Evolutionary conservation across 2,888 invertebrate species (phyloP), one percentile per base, ranked within the genome.

Genomic region (Ichneumoninae sp.): DNA sequence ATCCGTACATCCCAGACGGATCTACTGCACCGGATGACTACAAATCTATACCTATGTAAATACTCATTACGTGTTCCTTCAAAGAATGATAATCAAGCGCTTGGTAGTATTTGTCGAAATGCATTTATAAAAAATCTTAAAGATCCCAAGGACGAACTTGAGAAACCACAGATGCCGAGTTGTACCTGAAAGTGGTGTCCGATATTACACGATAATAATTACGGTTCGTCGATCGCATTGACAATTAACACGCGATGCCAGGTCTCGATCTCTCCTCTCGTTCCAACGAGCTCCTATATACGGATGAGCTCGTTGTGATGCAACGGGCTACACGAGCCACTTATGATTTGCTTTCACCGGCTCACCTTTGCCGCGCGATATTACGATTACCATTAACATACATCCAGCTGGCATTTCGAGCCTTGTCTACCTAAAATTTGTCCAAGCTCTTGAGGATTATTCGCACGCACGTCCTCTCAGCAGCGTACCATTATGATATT

Each of bases 271-370:
- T 71, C 69, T 66, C 52, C 62, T 19, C 60, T 26, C 33, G 71
- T 83, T 80, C 76, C 50, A 66, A 62, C 72, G 65, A 76, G 62
- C 69, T 70, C n/a, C 52, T 19, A 36, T 54, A 26, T 13, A 54
- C 54, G 75, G 80, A 75, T 52, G 75, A 75, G 70, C 68, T 74
- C 66, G 40, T 62, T 69, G 66, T 85, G 85, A 85, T 76, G 85
- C 80, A 85, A 85, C 76, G 74, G 66, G 71, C 26, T 54, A 82
- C 66, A 81, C 78, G 85, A 79, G 78, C 85, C 86, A 65, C 76
- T 83, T 86, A 91, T 91, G 91, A 91, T 90, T 90, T 91, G 90
- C 92, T 92, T 92, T 92, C 92, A 92, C 92, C 90, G 90, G 89
- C 90, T 92, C 92, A 92, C 92, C 92, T 92, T 92, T 92, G 89